These are phyloP conservation scores for Neodiprion lecontei DNA, from an alignment of 1,140 invertebrate species.

Conservation along the genomic window DNA sequence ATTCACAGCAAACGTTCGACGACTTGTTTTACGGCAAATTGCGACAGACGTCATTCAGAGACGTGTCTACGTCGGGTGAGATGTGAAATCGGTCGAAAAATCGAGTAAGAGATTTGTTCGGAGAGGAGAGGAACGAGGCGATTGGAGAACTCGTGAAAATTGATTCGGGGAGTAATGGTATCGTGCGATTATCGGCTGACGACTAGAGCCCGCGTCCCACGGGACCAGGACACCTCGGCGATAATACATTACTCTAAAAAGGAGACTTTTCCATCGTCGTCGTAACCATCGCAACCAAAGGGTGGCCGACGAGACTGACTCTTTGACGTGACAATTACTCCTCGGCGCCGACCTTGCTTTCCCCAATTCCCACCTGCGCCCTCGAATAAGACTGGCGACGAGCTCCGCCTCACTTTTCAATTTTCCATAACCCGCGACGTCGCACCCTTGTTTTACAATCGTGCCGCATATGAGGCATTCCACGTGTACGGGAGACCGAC, in stretches of 20 bases:
- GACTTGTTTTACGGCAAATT: no score
- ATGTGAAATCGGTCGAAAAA: background rate
- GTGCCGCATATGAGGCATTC: no score
- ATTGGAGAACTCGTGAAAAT: background rate
- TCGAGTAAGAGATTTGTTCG: background rate
- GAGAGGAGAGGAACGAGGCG: no score
- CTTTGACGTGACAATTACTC: conserved; percentile 7
- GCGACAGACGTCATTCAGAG: no score
- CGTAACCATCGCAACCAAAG: conserved; percentile 1
- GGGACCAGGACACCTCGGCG: background rate
- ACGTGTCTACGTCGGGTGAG: no score
- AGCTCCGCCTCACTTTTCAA: background rate
- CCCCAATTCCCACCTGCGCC: conserved; percentile 1
- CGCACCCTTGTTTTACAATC: background rate
- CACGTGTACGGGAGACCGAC: no score
- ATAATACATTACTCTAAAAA: background rate
- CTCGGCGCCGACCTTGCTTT: background rate
- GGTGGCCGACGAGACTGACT: background rate
- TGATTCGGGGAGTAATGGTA: background rate
- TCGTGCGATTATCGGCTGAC: background rate
- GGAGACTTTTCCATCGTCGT: background rate
- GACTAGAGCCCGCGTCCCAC: background rate
- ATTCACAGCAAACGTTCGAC: no score
- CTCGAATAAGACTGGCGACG: background rate
- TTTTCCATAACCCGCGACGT: background rate